Evolutionary conservation across 1,140 invertebrate species (phyloP), one percentile per base, ranked within the genome.

Genomic region (Holcopasites calliopsidis): DNA sequence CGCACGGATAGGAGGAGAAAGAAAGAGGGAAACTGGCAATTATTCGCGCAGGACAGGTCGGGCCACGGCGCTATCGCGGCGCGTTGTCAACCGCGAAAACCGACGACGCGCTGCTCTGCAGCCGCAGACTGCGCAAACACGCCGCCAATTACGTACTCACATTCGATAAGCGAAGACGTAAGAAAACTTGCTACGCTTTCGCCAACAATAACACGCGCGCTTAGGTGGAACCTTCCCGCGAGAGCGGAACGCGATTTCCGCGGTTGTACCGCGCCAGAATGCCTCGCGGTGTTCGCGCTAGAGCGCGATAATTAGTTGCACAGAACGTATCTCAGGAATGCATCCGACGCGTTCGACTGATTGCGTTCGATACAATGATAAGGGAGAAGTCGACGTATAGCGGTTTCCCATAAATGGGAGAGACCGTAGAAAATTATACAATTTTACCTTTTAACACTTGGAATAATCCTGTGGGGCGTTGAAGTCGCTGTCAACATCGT

Each of bases 111-210:
- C 33, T 66, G 76, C 80, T n/a, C n/a, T 69, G 38, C 44, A 54
- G 52, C 68, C 80, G n/a, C 60, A 84, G 84, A 85, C 89, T 90
- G 89, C 79, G 82, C 85, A 90, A 91, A 90, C 83, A 88, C 57
- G 26, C 84, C 78, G 83, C 88, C 86, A 89, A 88, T 89, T 89
- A 88, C 82, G 83, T 89, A 80, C 82, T 86, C 87, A 89, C n/a
- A n/a, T n/a, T n/a, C n/a, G n/a, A n/a, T n/a, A n/a, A n/a, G 79
- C 76, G 72, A 82, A 69, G 62, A 58, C 18, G 62, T 38, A 61
- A 62, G 31, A 35, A 47, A 61, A 64, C 4, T 49, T 47, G 54
- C 44, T 44, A 76, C 70, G 72, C 80, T 80, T 60, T 83, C 69
- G 6, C 52, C n/a, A 16, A 21, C 11, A n/a, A n/a, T 50, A 31